Evolutionary conservation across 2,888 invertebrate genomes (phyloP).

Genomic region (Tortrix viridana): DNA sequence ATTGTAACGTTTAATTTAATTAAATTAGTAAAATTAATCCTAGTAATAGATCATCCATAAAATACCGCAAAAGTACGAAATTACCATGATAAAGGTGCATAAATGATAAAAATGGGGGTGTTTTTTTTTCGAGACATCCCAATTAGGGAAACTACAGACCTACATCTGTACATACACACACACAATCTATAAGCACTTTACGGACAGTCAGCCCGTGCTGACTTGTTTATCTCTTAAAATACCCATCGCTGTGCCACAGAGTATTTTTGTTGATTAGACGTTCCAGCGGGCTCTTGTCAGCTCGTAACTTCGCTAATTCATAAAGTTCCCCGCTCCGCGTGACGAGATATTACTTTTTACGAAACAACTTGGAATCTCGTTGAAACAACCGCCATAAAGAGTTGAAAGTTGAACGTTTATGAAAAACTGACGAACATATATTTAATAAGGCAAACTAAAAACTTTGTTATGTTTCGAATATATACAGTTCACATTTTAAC

Average conservation of each 20-base stretch:
- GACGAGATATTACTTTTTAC: constrained; percentile 25
- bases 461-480: not conserved
- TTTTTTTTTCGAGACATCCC: too few relatives aligned
- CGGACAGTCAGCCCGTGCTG: not conserved
- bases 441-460: too few relatives aligned
- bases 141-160: too few relatives aligned
- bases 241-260: not conserved
- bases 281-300: constrained; percentile 22
- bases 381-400: constrained; percentile 21
- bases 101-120: too few relatives aligned
- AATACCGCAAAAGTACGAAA: too few relatives aligned
- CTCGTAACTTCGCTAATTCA: constrained; percentile 35
- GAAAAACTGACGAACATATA: constrained; percentile 6
- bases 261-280: constrained; percentile 22
- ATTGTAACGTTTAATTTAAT: too few relatives aligned
- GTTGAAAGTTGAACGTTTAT: constrained; percentile 17
- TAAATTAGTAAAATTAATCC: too few relatives aligned
- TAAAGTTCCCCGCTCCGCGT: constrained; percentile 31
- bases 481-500: too few relatives aligned
- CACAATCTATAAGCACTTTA: too few relatives aligned
- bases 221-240: constrained; percentile 1
- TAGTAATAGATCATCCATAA: too few relatives aligned
- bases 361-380: constrained; percentile 22
- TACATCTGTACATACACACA: too few relatives aligned
- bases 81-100: too few relatives aligned